Evolutionary conservation across 2,797 vertebrate species (phyloP).

Genomic region (Malacoraja senta): DNA sequence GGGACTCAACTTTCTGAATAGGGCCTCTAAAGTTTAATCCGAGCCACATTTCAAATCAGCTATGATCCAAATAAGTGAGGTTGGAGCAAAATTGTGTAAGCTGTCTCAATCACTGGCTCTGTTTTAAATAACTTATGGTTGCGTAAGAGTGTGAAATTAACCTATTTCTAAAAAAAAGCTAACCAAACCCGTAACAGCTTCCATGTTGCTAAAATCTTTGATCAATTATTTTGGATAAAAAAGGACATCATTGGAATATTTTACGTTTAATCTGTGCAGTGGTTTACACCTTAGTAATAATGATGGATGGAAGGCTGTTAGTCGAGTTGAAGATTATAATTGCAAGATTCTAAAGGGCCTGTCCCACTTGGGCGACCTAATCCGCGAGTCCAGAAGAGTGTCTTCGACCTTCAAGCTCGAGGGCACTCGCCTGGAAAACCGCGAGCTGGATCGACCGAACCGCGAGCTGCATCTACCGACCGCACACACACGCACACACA

Average conservation of each 20-base stretch:
- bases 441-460: no score
- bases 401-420: no score
- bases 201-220: background rate
- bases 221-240: background rate
- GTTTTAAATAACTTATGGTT: background rate
- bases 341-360: background rate
- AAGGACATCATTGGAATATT: background rate
- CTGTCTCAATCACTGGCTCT: background rate
- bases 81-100: background rate
- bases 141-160: background rate
- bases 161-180: background rate
- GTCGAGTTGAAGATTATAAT: background rate
- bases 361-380: no score
- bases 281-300: background rate
- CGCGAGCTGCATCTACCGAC: no score
- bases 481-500: no score
- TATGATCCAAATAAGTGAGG: background rate
- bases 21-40: no score
- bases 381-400: no score
- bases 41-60: no score
- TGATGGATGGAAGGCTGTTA: background rate
- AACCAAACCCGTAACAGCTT: background rate
- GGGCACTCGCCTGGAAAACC: no score
- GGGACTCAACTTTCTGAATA: no score
- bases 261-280: background rate